Conservation (phyloP, 2,113 vertebrate genomes). For the Ictalurus punctatus region DNA sequence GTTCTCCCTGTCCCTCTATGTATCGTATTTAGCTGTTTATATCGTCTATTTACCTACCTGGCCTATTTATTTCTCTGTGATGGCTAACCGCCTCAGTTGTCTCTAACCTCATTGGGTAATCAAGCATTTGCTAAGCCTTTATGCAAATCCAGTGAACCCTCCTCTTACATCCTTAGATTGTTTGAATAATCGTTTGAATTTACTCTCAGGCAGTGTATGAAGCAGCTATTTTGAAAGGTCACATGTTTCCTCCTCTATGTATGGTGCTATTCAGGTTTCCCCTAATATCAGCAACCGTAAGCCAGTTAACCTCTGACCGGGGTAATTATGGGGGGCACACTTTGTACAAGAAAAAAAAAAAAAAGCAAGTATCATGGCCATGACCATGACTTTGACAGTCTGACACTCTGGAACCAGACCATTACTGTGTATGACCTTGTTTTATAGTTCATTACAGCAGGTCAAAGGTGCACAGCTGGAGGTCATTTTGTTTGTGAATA, state of each 20-base stretch:
- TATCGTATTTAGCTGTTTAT: constrained; percentile 14
- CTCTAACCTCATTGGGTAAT: constrained; percentile 22
- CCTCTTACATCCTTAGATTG: neutral
- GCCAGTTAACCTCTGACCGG: constrained; percentile 41
- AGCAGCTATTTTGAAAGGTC: constrained; percentile 44
- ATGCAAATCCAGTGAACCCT: constrained; percentile 46
- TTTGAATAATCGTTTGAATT: constrained; percentile 52
- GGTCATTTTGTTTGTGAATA: constrained; percentile 13
- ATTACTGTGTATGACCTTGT: neutral
- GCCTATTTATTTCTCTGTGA: neutral
- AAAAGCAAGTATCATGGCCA: neutral
- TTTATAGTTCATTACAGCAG: neutral
- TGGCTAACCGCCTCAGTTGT: constrained; percentile 6
- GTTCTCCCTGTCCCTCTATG: neutral
- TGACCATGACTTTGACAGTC: neutral
- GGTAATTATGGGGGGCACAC: neutral
- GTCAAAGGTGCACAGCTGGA: constrained; percentile 35
- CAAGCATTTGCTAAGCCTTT: constrained; percentile 29
- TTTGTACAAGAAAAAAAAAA: neutral
- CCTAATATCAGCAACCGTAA: constrained; percentile 29
- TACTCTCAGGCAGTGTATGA: constrained; percentile 30
- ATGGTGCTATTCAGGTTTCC: neutral
- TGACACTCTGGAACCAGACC: neutral
- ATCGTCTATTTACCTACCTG: neutral
- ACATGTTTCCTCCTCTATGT: constrained; percentile 13